phyloP scores from a whole-genome alignment of 2,888 invertebrate species.

The Chrysolina americana region DNA sequence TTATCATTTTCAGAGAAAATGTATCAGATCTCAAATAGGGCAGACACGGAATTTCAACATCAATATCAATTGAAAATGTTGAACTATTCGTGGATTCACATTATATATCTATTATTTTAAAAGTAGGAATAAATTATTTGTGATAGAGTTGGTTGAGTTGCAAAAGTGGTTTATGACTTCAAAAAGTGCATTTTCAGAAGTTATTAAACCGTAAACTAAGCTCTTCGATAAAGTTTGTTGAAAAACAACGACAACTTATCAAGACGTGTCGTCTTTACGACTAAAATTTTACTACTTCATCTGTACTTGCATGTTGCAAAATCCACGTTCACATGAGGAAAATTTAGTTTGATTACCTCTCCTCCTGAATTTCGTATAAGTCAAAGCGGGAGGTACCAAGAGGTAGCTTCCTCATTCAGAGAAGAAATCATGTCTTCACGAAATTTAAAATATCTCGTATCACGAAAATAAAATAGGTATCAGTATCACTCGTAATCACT shows the following conservation, averaged over 20 bases:
- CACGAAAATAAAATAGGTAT: too few relatives aligned
- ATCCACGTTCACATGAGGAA: constrained; percentile 41
- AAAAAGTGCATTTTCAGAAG: constrained; percentile 38
- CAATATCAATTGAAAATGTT: background rate
- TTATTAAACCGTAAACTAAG: constrained; percentile 54
- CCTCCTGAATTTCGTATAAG: background rate
- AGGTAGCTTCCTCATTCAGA: background rate
- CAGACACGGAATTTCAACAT: background rate
- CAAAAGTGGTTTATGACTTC: constrained; percentile 31
- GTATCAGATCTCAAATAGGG: background rate
- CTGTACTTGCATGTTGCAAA: constrained; percentile 47
- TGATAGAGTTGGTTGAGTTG: background rate
- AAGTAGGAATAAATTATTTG: background rate
- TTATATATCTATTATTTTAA: background rate
- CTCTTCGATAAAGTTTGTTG: constrained; percentile 50
- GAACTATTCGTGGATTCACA: constrained; percentile 1
- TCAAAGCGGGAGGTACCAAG: background rate
- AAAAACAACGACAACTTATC: constrained; percentile 51
- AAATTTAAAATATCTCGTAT: too few relatives aligned
- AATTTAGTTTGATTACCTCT: background rate
- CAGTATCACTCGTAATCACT: too few relatives aligned
- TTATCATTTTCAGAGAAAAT: background rate
- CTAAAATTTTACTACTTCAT: constrained; percentile 52
- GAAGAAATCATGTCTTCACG: too few relatives aligned
- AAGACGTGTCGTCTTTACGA: constrained; percentile 48